phyloP scores from a whole-genome alignment of 2,113 vertebrate genomes.

The Alethe diademata region DNA sequence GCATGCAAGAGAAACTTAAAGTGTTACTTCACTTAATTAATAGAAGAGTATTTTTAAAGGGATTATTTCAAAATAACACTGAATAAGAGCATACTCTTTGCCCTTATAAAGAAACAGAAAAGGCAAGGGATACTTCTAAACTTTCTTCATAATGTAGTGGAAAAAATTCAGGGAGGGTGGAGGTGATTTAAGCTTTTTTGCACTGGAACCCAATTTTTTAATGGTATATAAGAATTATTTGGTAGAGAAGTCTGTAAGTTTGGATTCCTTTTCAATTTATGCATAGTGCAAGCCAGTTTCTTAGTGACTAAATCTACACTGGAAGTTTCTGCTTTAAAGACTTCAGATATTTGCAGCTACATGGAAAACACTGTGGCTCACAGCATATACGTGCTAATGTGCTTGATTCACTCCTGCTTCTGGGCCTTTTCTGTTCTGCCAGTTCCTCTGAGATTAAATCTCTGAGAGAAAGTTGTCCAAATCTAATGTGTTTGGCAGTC shows the following conservation, averaged over 20 bases:
- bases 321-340: not conserved
- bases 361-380: not conserved
- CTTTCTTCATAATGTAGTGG: not conserved
- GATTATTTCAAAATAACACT: not conserved
- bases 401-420: not conserved
- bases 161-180: rapidly evolving
- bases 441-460: conserved; percentile 26
- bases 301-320: not conserved
- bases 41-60: not conserved
- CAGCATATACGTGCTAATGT: not conserved
- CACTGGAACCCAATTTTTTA: not conserved
- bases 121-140: not conserved
- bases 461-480: conserved; percentile 30
- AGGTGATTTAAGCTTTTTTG: not conserved
- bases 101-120: not conserved
- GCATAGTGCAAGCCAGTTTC: not conserved
- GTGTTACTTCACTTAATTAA: not conserved
- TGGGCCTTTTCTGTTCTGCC: conserved; percentile 19
- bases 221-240: not conserved
- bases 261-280: not conserved
- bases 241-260: not conserved
- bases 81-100: not conserved
- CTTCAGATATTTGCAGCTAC: not conserved
- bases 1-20: not conserved
- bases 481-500: not conserved